Percentiles rank a stretch among this genome's conserved stretches.
Evolutionary conservation across 2,113 vertebrate genomes (phyloP).

Genomic region (Myiagra hebetior): DNA sequence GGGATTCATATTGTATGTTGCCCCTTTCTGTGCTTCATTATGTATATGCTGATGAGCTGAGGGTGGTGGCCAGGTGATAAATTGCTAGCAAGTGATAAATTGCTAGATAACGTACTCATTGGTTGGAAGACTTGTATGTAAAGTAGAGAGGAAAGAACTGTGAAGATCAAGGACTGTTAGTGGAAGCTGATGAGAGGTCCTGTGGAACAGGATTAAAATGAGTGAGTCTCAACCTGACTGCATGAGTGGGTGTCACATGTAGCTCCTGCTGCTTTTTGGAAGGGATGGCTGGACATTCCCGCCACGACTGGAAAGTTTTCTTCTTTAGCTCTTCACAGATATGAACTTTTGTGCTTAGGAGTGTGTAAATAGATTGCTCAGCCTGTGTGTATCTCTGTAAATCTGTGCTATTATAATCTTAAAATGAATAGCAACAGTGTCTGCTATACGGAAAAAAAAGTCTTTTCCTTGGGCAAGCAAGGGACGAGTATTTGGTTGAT

Average conservation of each 20-base stretch:
- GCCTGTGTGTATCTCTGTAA: background rate
- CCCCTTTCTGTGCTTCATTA: background rate
- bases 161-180: background rate
- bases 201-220: background rate
- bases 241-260: background rate
- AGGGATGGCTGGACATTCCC: background rate
- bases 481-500: background rate
- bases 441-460: accelerated
- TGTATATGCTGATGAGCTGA: background rate
- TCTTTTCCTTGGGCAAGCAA: background rate
- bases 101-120: background rate
- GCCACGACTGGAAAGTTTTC: background rate
- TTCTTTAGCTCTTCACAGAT: background rate
- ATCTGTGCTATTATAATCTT: background rate
- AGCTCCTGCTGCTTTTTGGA: background rate
- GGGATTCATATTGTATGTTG: background rate
- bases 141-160: background rate
- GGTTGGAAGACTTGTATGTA: background rate
- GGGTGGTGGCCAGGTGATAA: background rate
- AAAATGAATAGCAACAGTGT: background rate
- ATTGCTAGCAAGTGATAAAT: background rate
- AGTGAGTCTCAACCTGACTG: background rate
- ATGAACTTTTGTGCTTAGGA: background rate
- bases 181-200: background rate
- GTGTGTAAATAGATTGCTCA: background rate